phyloP scores from a whole-genome alignment of 2,888 invertebrate genomes.

The Pediacus dermestoides region DNA sequence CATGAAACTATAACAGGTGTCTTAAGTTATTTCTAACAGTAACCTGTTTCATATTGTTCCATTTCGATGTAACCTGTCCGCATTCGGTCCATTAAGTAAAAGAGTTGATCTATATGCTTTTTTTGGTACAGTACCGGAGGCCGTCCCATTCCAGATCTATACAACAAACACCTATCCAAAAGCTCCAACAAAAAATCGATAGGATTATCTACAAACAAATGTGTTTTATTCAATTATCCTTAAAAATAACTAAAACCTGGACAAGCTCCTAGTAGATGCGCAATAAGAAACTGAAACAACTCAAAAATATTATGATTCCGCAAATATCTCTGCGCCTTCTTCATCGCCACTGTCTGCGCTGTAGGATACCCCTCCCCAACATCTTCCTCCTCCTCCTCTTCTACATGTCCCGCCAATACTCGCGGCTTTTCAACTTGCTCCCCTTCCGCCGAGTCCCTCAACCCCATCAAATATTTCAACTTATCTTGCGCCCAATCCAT shows the following conservation, averaged over 20 bases:
- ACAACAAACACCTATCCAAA: slow-evolving; percentile 49
- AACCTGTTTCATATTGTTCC: slow-evolving; percentile 39
- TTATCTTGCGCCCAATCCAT: slow-evolving; percentile 16
- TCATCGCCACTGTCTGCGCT: slow-evolving; percentile 33
- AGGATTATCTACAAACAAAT: slow-evolving; percentile 43
- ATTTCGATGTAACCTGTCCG: slow-evolving; percentile 40
- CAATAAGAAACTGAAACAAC: slow-evolving; percentile 50
- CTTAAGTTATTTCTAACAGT: slow-evolving; percentile 1
- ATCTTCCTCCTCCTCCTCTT: slow-evolving; percentile 11
- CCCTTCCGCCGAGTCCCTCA: too few relatives aligned
- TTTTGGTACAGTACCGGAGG: slow-evolving; percentile 50
- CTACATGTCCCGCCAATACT: slow-evolving; percentile 10
- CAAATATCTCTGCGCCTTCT: slow-evolving; percentile 46
- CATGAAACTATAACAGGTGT: not conserved
- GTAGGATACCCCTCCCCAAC: slow-evolving; percentile 27
- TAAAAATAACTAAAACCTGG: slow-evolving; percentile 32
- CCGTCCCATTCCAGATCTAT: slow-evolving; percentile 47
- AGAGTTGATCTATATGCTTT: slow-evolving; percentile 41
- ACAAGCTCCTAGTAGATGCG: slow-evolving; percentile 47
- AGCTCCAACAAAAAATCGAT: slow-evolving; percentile 48
- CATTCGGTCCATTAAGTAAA: slow-evolving; percentile 45
- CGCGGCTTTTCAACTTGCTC: slow-evolving; percentile 6
- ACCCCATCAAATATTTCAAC: slow-evolving; percentile 41
- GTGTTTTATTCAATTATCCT: not conserved
- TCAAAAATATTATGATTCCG: slow-evolving; percentile 47